Conservation (phyloP, 2,888 invertebrate species). For the Ichneumon xanthorius region DNA sequence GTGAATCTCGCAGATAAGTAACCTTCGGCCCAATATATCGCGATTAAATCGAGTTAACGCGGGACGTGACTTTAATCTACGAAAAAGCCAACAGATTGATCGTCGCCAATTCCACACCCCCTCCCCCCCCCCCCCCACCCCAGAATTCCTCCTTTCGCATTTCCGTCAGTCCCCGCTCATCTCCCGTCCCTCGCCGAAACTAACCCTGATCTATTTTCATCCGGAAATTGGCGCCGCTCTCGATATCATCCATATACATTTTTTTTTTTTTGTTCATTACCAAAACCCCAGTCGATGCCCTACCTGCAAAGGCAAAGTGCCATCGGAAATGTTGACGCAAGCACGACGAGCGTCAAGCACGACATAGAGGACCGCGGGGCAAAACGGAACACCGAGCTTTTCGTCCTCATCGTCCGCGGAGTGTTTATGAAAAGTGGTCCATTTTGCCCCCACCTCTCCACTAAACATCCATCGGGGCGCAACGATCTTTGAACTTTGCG, state of each 20-base stretch:
- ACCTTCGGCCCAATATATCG: conserved; percentile 68
- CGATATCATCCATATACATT: conserved; percentile 43
- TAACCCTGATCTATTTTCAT: conserved; percentile 60
- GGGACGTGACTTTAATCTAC: conserved; percentile 62
- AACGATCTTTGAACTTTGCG: conserved; percentile 1
- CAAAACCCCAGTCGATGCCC: conserved; percentile 1
- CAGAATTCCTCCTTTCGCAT: conserved; percentile 6
- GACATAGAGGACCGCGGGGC: neutral
- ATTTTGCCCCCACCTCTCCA: neutral
- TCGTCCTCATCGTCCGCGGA: neutral
- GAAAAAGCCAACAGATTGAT: conserved; percentile 65
- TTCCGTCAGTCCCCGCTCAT: neutral
- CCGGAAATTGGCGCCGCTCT: conserved; percentile 57
- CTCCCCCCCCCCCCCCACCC: neutral
- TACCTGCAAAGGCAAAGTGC: conserved; percentile 20
- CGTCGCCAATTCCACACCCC: conserved; percentile 7
- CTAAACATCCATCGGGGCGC: neutral
- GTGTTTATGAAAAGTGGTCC: neutral
- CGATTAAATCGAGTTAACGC: conserved; percentile 68
- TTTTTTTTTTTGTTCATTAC: neutral
- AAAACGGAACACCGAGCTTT: neutral
- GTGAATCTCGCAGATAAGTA: conserved; percentile 62
- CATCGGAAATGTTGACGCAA: conserved; percentile 20
- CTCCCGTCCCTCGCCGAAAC: neutral
- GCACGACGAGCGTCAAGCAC: neutral